phyloP scores from a whole-genome alignment of 2,113 vertebrate genomes.

The Cygnus buccinator region DNA sequence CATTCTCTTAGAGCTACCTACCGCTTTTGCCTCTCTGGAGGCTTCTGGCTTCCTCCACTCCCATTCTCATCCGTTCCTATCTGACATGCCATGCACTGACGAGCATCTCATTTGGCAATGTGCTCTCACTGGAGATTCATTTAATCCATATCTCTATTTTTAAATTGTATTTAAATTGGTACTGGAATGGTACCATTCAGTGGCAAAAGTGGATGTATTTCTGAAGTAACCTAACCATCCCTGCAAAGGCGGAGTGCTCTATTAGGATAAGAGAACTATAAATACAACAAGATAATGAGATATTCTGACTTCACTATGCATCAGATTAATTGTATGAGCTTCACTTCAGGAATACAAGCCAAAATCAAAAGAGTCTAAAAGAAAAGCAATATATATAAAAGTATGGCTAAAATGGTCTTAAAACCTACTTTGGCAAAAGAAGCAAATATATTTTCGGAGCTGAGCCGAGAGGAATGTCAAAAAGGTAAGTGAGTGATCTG shows the following conservation, averaged over 20 bases:
- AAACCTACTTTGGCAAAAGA: conserved; percentile 21
- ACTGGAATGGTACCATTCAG: background rate
- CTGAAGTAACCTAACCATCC: background rate
- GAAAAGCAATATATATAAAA: background rate
- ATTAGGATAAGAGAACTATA: background rate
- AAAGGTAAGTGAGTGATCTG: background rate
- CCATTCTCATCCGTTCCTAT: background rate
- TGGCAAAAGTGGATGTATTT: background rate
- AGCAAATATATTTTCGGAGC: conserved; percentile 5
- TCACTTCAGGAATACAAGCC: background rate
- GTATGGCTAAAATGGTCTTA: background rate
- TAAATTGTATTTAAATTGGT: background rate
- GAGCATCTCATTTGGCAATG: background rate
- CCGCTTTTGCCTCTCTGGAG: background rate
- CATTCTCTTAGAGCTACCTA: background rate
- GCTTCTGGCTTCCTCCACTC: background rate
- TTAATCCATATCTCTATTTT: conserved; percentile 18
- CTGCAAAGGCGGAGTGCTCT: background rate
- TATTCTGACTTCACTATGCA: background rate
- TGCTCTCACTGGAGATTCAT: background rate
- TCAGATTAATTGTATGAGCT: conserved; percentile 1
- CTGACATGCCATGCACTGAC: background rate
- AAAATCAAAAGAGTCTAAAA: conserved; percentile 15
- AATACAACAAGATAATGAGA: conserved; percentile 4
- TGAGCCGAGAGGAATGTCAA: background rate